Evolutionary conservation across 2,797 vertebrate species (phyloP), one percentile per base, ranked within the genome.

Genomic region (Alauda arvensis): DNA sequence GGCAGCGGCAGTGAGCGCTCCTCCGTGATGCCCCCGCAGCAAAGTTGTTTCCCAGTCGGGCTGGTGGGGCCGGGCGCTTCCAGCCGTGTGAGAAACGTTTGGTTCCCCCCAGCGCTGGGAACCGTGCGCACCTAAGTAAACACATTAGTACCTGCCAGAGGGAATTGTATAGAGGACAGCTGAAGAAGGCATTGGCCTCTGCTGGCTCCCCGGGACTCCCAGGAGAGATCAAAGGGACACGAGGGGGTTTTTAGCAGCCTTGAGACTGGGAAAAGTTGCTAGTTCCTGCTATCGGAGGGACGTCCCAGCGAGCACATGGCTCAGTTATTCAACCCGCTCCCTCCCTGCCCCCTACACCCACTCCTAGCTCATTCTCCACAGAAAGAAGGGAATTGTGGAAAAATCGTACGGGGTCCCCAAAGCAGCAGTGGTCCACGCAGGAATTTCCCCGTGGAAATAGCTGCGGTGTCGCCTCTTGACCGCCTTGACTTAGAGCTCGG

Each of bases 101-200:
- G 97, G 96, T 91, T 94, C 61, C 81, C 93, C 31, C 83, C 89
- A 72, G 91, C 91, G 97, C 97, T 97, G 98, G 97, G 97, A 98
- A 97, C 95, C 4, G 60, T 24, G 95, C 91, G 96, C 98, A 98
- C 98, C 98, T 98, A 98, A 98, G 97, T 98, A 98, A 99, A 99
- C 98, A 99, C 94, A 96, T 95, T 94, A 95, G 93, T 97, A 96
- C 96, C 97, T 96, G 97, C 95, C 96, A 94, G 96, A 94, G 96
- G 95, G 97, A 96, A 97, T 97, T 97, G 96, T 93, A 81, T 85
- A 87, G 91, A 93, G 93, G 96, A 98, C 98, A 99, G 98, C 99
- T 99, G 99, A 99, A 97, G 98, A 99, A 99, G 97, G 98, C 98
- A 98, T 99, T 97, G 98, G 96, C 95, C 90, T 95, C 94, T 94